Evolutionary conservation across 2,797 vertebrate species (phyloP).

Genomic region (Neomorphus geoffroyi): DNA sequence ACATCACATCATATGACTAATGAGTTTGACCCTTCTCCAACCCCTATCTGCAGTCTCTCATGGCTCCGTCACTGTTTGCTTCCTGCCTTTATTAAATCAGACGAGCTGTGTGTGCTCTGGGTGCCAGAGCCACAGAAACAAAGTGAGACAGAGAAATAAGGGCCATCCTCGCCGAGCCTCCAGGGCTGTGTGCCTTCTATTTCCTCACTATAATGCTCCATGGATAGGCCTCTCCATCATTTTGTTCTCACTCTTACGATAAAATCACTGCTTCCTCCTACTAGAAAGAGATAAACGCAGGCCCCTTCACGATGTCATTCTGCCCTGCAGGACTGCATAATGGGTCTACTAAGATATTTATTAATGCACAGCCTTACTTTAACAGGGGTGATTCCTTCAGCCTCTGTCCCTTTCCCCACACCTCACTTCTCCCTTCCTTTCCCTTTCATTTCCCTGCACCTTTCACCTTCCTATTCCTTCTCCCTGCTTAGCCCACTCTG

Average conservation of each 20-base stretch:
- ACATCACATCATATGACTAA: constrained; percentile 60
- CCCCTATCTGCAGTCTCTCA: constrained; percentile 69
- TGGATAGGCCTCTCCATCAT: neutral
- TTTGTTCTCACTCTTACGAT: neutral
- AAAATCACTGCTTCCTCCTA: constrained; percentile 13
- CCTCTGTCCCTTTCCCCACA: neutral
- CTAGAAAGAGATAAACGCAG: neutral
- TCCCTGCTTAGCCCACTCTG: neutral
- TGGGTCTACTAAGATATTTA: neutral
- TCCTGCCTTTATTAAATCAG: constrained; percentile 69
- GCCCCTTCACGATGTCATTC: neutral
- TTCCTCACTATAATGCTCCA: neutral
- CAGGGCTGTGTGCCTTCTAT: neutral
- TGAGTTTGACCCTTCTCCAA: constrained; percentile 71
- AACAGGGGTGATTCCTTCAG: neutral
- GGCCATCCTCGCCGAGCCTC: neutral
- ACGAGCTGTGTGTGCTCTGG: constrained; percentile 1
- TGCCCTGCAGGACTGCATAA: neutral
- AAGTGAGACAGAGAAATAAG: neutral
- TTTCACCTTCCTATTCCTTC: neutral
- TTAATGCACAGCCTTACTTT: neutral
- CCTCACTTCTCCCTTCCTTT: neutral
- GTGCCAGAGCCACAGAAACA: constrained; percentile 30
- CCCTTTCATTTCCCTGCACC: neutral
- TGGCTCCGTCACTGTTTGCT: constrained; percentile 42